Percentiles rank a stretch among this genome's conserved stretches.
phyloP scores from a whole-genome alignment of 2,888 invertebrate species.

The Erynnis tages region DNA sequence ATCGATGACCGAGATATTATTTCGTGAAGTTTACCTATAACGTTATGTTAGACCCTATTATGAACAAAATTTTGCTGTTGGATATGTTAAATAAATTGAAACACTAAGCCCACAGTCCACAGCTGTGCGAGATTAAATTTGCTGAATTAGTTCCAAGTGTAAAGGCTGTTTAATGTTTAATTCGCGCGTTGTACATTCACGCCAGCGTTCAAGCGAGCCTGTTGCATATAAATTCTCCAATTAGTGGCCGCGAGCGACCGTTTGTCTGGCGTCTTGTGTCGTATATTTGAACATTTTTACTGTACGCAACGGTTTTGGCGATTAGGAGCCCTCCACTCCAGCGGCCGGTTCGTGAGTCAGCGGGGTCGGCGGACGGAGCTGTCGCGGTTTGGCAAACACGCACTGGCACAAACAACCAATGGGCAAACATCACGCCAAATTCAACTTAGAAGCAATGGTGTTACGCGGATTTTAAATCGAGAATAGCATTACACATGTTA shows the following conservation, averaged over 20 bases:
- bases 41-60: no score
- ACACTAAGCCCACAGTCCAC: no score
- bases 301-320: constrained; percentile 42
- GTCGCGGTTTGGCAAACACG: constrained; percentile 43
- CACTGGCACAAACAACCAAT: constrained; percentile 6
- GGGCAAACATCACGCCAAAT: not conserved
- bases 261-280: constrained; percentile 35
- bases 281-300: constrained; percentile 40
- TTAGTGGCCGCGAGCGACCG: constrained; percentile 37
- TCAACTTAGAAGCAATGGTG: not conserved
- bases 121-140: not conserved
- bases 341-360: constrained; percentile 57
- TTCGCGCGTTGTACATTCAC: not conserved
- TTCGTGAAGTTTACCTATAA: no score
- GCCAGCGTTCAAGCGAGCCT: not conserved
- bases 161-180: no score
- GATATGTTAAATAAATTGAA: no score
- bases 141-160: not conserved
- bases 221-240: constrained; percentile 38
- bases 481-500: not conserved
- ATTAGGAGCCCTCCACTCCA: constrained; percentile 49
- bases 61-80: no score
- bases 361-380: constrained; percentile 57
- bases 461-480: not conserved
- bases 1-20: no score